A percentile compares a stretch with the other conserved stretches of the same genome.
These are phyloP conservation scores for Anomalospiza imberbis DNA, from an alignment of 2,797 vertebrate genomes.

Conservation along the genomic window DNA sequence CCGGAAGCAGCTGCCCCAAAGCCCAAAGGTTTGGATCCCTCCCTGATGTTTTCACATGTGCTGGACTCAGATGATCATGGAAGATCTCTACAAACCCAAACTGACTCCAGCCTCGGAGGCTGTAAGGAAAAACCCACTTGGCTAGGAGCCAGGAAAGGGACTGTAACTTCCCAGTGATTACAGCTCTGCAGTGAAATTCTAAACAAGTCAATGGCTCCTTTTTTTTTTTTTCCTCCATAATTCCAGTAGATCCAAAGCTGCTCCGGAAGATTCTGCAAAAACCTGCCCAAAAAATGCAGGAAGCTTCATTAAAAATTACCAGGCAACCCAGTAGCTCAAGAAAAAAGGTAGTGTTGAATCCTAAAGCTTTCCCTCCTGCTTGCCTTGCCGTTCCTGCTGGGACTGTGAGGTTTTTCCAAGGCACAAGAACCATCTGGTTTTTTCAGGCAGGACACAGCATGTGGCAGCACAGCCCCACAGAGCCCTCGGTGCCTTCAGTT, in stretches of 20 bases:
- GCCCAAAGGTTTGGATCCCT: not conserved
- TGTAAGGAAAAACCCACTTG: not conserved
- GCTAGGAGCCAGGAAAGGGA: not conserved
- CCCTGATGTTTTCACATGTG: not conserved
- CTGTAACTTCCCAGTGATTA: not conserved
- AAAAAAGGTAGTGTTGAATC: fast-evolving
- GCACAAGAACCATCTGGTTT: not conserved
- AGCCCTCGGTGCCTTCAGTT: not conserved
- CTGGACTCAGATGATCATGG: not conserved
- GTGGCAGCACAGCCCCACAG: not conserved
- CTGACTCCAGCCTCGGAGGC: not conserved
- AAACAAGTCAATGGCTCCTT: not conserved
- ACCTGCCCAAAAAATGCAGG: not conserved
- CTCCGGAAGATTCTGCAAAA: not conserved
- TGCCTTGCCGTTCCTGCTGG: not conserved
- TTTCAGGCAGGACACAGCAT: fast-evolving
- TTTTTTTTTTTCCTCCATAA: not conserved
- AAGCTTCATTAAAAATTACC: not conserved
- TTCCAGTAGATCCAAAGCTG: not conserved
- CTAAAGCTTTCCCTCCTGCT: not conserved
- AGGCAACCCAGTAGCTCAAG: not conserved
- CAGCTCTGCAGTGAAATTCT: not conserved
- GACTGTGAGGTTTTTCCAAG: fast-evolving
- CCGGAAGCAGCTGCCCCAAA: not conserved
- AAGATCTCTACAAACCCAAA: not conserved